phyloP scores from a whole-genome alignment of 1,140 invertebrate species.

The Thaumatotibia leucotreta region DNA sequence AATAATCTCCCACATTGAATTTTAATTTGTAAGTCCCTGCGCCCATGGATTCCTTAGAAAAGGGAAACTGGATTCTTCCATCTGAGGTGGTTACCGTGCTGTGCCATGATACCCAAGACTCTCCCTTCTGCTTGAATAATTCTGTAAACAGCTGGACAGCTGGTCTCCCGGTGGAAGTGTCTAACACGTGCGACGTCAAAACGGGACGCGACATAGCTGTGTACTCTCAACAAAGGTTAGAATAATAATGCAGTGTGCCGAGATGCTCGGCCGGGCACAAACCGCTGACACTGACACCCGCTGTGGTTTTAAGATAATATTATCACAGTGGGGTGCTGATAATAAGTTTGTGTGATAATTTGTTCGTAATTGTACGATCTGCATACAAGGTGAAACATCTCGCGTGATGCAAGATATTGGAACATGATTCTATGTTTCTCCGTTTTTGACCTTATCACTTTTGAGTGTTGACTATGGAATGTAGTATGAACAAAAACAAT shows the following conservation, averaged over 20 bases:
- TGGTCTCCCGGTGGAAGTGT: conserved; percentile 81
- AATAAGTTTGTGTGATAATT: neutral
- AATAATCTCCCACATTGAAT: conserved; percentile 86
- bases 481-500: no score
- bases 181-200: conserved; percentile 82
- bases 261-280: neutral
- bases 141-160: conserved; percentile 79
- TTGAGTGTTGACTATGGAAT: no score
- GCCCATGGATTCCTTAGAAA: conserved; percentile 78
- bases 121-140: conserved; percentile 81
- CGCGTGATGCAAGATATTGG: no score
- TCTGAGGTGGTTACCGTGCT: conserved; percentile 81
- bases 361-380: neutral
- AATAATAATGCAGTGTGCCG: neutral
- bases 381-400: no score
- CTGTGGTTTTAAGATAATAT: neutral
- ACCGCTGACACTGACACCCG: neutral
- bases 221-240: neutral
- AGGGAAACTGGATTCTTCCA: conserved; percentile 82
- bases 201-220: conserved; percentile 50
- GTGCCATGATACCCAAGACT: conserved; percentile 80
- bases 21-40: conserved; percentile 85
- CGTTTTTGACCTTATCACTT: no score
- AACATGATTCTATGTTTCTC: no score
- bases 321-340: neutral